phyloP scores from a whole-genome alignment of 2,797 vertebrate species.

The Orientallactaga sibirica region DNA sequence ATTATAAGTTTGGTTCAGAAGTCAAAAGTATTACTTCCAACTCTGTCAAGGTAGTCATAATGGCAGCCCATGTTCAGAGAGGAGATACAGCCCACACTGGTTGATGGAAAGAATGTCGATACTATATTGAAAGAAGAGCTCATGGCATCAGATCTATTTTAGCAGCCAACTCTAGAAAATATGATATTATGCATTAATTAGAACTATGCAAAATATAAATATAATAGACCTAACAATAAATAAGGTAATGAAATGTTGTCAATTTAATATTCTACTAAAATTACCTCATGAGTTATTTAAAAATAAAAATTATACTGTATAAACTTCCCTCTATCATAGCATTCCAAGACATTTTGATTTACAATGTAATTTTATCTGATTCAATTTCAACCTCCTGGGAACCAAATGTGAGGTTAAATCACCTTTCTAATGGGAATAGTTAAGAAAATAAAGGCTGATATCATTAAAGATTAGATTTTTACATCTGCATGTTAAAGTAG shows the following conservation, averaged over 20 bases:
- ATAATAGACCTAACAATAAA: slow-evolving; percentile 26
- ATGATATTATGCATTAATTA: not conserved
- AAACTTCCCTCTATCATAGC: slow-evolving; percentile 49
- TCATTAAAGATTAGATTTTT: slow-evolving; percentile 58
- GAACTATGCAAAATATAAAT: slow-evolving; percentile 19
- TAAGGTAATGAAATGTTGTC: not conserved
- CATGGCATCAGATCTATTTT: not conserved
- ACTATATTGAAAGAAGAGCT: not conserved
- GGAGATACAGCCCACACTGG: not conserved
- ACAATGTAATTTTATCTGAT: slow-evolving; percentile 57
- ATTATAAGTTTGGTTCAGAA: slow-evolving; percentile 11
- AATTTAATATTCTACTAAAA: slow-evolving; percentile 20
- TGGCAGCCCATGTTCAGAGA: not conserved
- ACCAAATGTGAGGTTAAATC: slow-evolving; percentile 62
- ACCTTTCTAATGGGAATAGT: slow-evolving; percentile 48
- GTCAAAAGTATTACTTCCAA: slow-evolving; percentile 11
- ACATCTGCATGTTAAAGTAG: slow-evolving; percentile 52
- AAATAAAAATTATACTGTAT: slow-evolving; percentile 53
- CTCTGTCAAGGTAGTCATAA: slow-evolving; percentile 25
- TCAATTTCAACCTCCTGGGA: slow-evolving; percentile 62
- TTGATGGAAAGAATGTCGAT: not conserved
- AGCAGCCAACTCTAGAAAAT: slow-evolving; percentile 42
- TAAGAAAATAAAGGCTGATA: slow-evolving; percentile 54
- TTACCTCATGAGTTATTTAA: slow-evolving; percentile 52
- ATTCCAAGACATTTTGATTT: slow-evolving; percentile 63